Conservation (phyloP, 23 tunicate genomes). For the Ascidia mentula region DNA sequence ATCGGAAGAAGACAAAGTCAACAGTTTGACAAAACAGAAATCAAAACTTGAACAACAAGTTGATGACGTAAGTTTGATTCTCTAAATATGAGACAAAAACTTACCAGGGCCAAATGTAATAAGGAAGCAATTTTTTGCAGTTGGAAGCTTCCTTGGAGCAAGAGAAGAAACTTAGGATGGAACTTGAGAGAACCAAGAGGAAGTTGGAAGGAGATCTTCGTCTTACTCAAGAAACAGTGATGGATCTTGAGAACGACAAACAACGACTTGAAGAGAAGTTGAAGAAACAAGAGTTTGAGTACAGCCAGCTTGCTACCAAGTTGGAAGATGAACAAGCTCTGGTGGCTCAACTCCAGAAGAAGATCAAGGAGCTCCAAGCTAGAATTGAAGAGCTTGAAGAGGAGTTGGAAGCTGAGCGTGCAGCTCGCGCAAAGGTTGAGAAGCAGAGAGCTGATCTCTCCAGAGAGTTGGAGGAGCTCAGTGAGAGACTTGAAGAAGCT, state of each 20-base stretch:
- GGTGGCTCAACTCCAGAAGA: constrained; percentile 87
- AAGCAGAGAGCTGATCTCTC: constrained; percentile 92
- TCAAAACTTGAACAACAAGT: constrained; percentile 89
- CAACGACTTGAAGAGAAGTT: constrained; percentile 86
- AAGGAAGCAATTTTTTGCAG: too few relatives aligned
- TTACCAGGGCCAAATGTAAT: too few relatives aligned
- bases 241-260: constrained; percentile 93
- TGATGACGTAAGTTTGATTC: constrained; percentile 73
- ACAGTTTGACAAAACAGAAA: constrained; percentile 74
- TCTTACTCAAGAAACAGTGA: constrained; percentile 81
- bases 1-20: constrained; percentile 83
- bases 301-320: constrained; percentile 82
- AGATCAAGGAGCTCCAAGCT: constrained; percentile 96
- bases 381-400: constrained; percentile 98
- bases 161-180: constrained; percentile 95
- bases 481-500: constrained; percentile 97
- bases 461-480: constrained; percentile 94
- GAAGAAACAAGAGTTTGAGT: constrained; percentile 95
- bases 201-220: constrained; percentile 94
- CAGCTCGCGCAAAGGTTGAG: constrained; percentile 90
- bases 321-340: constrained; percentile 98
- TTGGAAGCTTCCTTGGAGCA: constrained; percentile 91
- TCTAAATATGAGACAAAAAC: not conserved
- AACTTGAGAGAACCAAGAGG: constrained; percentile 83
- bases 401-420: constrained; percentile 95